Evolutionary conservation across 2,888 invertebrate genomes (phyloP), one percentile per base, ranked within the genome.

Genomic region (Syritta pipiens): DNA sequence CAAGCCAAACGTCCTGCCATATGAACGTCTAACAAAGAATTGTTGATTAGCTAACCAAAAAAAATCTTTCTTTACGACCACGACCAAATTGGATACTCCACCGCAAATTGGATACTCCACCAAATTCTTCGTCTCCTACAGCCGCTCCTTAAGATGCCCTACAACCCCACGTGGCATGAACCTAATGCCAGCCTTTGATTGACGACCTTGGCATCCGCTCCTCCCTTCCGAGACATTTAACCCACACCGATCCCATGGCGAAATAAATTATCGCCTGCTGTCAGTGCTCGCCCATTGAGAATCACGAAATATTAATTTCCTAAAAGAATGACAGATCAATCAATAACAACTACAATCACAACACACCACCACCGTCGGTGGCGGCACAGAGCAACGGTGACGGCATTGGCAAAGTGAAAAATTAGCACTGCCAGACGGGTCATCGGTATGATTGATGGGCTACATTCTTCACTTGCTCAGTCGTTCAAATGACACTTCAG

Each of bases 391-490:
- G 17, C 7, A 17, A 14, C 35, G 7, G 14, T 14, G 17, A 7
- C 37, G 35, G 10, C 22, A 51, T 53, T 19, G 59, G 17, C 30
- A 72, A 71, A 72, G 65, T 76, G 71, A 76, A 76, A 76, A 76
- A 76, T 76, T 69, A 69, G 71, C 63, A 63, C 63, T 76, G 68
- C 48, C 76, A 76, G 69, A 7, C 55, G 65, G 72, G 77, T 77
- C 77, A 77, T 77, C 72, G 65, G 65, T 77, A 72, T 77, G 77
- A 77, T 77, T 77, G 77, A 77, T 77, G 53, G n/a, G 60, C 60
- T 59, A 67, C 77, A 77, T 77, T 60, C 42, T 60, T 77, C 60
- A 77, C 72, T 77, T 77, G 60, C 72, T 71, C 65, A 65, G 59
- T 65, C 49, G 72, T 55, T 72, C 65, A 55, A 72, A 60, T 71